Evolutionary conservation across 2,113 vertebrate species (phyloP).

Genomic region (Sylvicapra grimmia): DNA sequence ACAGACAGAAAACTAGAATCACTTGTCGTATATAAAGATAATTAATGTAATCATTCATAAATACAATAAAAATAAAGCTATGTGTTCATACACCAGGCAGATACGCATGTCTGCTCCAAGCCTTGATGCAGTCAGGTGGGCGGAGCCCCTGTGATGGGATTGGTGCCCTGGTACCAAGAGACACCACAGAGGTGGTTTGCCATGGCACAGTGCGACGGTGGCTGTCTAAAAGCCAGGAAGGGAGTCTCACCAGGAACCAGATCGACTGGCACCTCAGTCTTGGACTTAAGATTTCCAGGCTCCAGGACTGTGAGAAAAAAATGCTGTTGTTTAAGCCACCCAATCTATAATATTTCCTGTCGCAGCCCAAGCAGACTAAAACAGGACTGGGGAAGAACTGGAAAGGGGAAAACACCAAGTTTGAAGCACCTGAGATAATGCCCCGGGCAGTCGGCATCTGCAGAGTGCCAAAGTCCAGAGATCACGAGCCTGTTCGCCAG

Average conservation of each 20-base stretch:
- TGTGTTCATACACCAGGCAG: not conserved
- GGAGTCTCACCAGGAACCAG: not conserved
- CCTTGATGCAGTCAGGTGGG: not conserved
- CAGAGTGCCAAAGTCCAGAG: not conserved
- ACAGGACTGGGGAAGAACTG: not conserved
- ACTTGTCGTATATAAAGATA: not conserved
- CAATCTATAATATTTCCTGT: too few species aligned
- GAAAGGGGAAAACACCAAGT: not conserved
- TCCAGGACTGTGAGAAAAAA: not conserved
- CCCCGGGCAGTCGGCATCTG: rapidly evolving
- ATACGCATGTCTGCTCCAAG: not conserved
- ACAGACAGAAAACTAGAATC: not conserved
- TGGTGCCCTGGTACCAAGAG: not conserved
- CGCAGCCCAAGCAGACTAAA: not conserved
- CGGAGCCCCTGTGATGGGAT: not conserved
- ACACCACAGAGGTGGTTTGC: not conserved
- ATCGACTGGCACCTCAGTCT: not conserved
- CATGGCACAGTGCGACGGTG: too few species aligned
- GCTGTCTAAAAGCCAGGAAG: not conserved
- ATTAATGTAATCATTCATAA: not conserved
- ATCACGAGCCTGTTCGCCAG: too few species aligned
- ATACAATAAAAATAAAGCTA: not conserved
- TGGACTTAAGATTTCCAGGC: not conserved
- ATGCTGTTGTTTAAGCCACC: not conserved
- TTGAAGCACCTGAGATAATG: not conserved